Conservation (phyloP, 2,888 invertebrate genomes). For the Lasioglossum marginatum region DNA sequence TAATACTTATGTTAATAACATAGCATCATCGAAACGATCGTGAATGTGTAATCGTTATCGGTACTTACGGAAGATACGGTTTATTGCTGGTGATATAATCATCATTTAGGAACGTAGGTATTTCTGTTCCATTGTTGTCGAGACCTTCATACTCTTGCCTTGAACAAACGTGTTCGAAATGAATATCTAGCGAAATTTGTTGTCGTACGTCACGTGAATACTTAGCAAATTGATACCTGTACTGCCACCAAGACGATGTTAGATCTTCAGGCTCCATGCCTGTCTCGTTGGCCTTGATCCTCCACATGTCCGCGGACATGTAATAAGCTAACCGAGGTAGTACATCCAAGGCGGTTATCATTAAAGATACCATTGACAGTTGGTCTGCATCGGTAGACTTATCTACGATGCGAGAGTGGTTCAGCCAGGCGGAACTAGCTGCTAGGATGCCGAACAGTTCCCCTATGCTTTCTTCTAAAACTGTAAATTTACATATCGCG, state of each 20-base stretch:
- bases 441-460: conserved; percentile 80
- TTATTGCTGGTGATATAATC: conserved; percentile 77
- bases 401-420: conserved; percentile 68
- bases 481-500: conserved; percentile 57
- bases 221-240: conserved; percentile 70
- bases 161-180: background rate
- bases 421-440: conserved; percentile 78
- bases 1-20: conserved; percentile 14
- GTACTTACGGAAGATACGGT: conserved; percentile 80
- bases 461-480: conserved; percentile 77
- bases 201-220: conserved; percentile 65
- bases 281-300: conserved; percentile 75
- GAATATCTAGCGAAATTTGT: background rate
- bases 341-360: conserved; percentile 79
- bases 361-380: conserved; percentile 73
- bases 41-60: background rate
- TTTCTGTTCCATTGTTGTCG: conserved; percentile 49
- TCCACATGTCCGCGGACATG: conserved; percentile 77
- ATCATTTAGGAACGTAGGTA: conserved; percentile 78
- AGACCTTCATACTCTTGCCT: conserved; percentile 77
- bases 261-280: conserved; percentile 69
- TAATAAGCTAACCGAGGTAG: conserved; percentile 81
- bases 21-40: background rate
- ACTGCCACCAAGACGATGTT: conserved; percentile 78
- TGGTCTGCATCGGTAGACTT: conserved; percentile 69